phyloP scores from a whole-genome alignment of 1,140 invertebrate species.

The Caenorhabditis tropicalis region DNA sequence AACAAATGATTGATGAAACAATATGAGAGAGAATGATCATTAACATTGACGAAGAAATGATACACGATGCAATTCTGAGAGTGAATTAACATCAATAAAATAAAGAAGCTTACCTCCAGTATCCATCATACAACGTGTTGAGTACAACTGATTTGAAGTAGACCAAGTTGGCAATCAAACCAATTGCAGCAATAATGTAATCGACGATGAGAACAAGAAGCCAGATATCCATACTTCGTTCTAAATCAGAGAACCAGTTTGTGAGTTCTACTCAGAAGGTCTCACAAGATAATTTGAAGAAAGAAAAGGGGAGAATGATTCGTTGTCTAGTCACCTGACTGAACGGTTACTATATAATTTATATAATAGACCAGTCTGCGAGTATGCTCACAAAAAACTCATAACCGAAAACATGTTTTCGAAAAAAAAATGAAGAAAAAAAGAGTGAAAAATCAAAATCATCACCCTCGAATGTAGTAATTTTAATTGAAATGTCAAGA shows the following conservation, averaged over 20 bases:
- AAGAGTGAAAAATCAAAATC: neutral
- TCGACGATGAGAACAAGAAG: neutral
- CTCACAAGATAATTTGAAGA: no score
- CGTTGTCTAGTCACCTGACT: neutral
- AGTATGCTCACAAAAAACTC: neutral
- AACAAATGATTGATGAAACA: neutral
- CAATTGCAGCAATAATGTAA: neutral
- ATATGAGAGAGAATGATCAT: neutral
- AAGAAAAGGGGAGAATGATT: neutral
- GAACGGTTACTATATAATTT: neutral
- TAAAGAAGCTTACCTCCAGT: neutral
- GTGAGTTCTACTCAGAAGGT: no score
- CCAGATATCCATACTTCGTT: neutral
- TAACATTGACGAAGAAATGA: neutral
- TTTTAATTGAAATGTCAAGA: neutral
- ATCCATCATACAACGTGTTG: slow-evolving; percentile 1
- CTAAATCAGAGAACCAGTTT: no score
- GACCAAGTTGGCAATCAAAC: neutral
- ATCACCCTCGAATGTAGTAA: neutral
- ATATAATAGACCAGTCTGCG: neutral
- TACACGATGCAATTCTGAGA: neutral
- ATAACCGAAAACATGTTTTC: neutral
- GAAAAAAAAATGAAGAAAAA: neutral
- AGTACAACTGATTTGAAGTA: neutral
- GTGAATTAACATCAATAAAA: neutral